Percentiles rank a stretch among this genome's conserved stretches.
These are phyloP conservation scores for Hirtodrosophila trivittata DNA, from an alignment of 2,888 invertebrate species.

Conservation along the genomic window DNA sequence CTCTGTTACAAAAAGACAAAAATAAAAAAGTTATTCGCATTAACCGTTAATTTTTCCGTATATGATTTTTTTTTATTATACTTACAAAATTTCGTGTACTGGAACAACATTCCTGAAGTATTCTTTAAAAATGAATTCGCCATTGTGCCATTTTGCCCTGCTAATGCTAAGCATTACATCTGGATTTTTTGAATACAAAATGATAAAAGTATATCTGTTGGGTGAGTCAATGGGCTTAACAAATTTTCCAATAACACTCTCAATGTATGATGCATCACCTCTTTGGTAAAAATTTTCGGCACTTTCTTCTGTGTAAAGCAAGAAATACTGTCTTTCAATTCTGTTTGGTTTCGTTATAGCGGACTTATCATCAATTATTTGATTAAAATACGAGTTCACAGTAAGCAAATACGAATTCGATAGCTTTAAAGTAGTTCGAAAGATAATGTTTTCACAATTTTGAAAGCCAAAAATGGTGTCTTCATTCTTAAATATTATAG, in stretches of 20 bases:
- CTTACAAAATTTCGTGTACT: constrained; percentile 53
- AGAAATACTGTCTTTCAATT: constrained; percentile 53
- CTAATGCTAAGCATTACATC: constrained; percentile 48
- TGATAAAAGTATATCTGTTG: constrained; percentile 42
- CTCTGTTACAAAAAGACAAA: too few relatives aligned
- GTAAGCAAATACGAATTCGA: constrained; percentile 35
- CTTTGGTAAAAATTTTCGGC: constrained; percentile 37
- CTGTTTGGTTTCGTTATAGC: neutral
- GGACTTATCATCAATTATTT: constrained; percentile 5
- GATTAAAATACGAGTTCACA: constrained; percentile 48
- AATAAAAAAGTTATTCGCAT: too few relatives aligned
- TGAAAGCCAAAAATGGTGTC: constrained; percentile 34
- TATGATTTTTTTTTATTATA: constrained; percentile 12
- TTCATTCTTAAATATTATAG: constrained; percentile 46
- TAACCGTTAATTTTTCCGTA: too few relatives aligned
- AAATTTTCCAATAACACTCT: constrained; percentile 53
- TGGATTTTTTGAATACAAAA: constrained; percentile 54
- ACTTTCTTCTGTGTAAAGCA: constrained; percentile 32
- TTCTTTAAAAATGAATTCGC: constrained; percentile 46
- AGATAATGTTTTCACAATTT: constrained; percentile 9
- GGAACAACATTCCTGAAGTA: constrained; percentile 55
- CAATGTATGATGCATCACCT: constrained; percentile 17
- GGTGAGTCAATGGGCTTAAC: constrained; percentile 42
- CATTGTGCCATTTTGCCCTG: constrained; percentile 29
- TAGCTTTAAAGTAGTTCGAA: constrained; percentile 11